phyloP scores from a whole-genome alignment of 2,797 vertebrate genomes.

The Lophura swinhoii region DNA sequence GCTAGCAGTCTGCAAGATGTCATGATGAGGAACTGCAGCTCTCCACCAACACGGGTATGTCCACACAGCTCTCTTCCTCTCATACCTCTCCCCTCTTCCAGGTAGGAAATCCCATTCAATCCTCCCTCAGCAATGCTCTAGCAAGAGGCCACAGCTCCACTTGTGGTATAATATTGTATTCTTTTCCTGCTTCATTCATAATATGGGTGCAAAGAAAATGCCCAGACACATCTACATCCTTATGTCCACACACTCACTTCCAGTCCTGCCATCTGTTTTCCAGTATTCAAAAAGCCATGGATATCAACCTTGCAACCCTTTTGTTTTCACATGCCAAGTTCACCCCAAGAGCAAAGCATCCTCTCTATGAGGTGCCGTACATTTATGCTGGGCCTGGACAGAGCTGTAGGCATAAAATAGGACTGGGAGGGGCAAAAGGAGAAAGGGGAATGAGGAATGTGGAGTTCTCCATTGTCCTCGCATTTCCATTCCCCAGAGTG shows the following conservation, averaged over 20 bases:
- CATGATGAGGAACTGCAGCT: background rate
- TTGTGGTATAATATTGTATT: background rate
- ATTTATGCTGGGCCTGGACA: background rate
- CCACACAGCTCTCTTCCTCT: background rate
- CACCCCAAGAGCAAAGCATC: background rate
- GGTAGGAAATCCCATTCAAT: fast-evolving
- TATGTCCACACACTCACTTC: fast-evolving
- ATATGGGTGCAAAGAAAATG: fast-evolving
- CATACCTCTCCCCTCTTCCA: background rate
- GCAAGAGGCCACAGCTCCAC: background rate
- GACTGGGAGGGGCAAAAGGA: background rate
- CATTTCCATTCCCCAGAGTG: background rate
- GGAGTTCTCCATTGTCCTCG: fast-evolving
- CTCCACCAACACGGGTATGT: background rate
- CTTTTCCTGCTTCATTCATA: background rate
- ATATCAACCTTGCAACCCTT: background rate
- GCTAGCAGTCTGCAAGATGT: background rate
- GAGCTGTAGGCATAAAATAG: background rate
- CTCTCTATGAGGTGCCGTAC: background rate
- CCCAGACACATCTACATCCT: background rate
- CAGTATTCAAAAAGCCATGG: background rate
- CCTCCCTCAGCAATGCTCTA: background rate
- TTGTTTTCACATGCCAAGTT: background rate
- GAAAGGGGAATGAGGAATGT: background rate
- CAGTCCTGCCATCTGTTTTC: background rate